Conservation (phyloP, 2,888 invertebrate genomes). For the Achlya flavicornis region DNA sequence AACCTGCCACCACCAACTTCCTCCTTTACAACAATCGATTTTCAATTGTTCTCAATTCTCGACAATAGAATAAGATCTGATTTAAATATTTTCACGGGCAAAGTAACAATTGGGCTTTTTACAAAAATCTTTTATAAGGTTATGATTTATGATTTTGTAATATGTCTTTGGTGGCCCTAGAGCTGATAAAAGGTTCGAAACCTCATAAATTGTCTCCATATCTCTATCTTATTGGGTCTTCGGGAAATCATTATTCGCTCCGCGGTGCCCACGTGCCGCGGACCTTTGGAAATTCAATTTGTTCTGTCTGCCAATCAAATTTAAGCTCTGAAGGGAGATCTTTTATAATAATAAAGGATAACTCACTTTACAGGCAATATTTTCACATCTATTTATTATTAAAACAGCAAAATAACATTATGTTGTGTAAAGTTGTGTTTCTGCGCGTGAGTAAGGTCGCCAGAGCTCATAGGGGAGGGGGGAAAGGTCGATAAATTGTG, state of each 20-base stretch:
- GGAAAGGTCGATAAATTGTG: no score
- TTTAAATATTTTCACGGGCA: constrained; percentile 5
- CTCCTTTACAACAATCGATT: background rate
- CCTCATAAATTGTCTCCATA: constrained; percentile 7
- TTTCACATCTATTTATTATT: background rate
- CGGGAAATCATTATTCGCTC: constrained; percentile 10
- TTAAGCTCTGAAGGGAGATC: constrained; percentile 11
- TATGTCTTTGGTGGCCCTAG: background rate
- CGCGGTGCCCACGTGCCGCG: constrained; percentile 8
- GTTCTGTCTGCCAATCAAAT: constrained; percentile 15
- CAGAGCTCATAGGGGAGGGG: no score
- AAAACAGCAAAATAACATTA: no score
- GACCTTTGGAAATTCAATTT: constrained; percentile 14
- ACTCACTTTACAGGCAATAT: constrained; percentile 5
- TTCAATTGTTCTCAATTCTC: background rate
- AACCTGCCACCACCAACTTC: constrained; percentile 1
- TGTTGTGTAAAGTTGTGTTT: no score
- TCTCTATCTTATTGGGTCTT: constrained; percentile 10
- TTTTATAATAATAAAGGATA: constrained; percentile 14
- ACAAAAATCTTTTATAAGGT: background rate
- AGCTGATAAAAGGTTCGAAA: background rate
- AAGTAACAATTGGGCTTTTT: background rate
- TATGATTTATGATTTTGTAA: background rate
- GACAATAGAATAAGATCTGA: background rate
- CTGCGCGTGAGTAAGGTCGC: no score